phyloP scores from a whole-genome alignment of 2,797 vertebrate species.

The Benthosema pterotum region DNA sequence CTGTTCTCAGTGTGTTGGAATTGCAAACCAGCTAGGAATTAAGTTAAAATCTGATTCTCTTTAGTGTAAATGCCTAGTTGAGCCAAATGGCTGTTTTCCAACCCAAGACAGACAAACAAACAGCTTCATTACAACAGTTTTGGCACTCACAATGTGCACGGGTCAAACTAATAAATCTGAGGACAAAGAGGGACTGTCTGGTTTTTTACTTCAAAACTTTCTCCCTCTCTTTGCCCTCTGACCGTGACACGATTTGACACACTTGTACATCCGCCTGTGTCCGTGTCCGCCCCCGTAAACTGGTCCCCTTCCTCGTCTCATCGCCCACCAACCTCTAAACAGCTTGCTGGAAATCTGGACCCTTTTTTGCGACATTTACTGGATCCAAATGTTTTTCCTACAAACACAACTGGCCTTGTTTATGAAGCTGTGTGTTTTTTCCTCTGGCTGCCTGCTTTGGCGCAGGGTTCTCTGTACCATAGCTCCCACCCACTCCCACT shows the following conservation, averaged over 20 bases:
- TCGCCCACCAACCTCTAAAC: slow-evolving; percentile 37
- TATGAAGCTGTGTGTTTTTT: slow-evolving; percentile 54
- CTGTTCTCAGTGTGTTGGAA: too few relatives aligned
- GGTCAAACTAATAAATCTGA: too few relatives aligned
- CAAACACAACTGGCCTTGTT: slow-evolving; percentile 71
- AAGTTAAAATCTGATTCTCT: too few relatives aligned
- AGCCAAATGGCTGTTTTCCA: too few relatives aligned
- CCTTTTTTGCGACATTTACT: slow-evolving; percentile 64
- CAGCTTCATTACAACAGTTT: neutral
- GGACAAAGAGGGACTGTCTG: neutral
- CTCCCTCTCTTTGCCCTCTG: slow-evolving; percentile 28
- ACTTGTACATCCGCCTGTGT: slow-evolving; percentile 31
- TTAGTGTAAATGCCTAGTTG: too few relatives aligned
- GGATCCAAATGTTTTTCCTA: slow-evolving; percentile 66
- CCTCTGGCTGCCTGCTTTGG: slow-evolving; percentile 54
- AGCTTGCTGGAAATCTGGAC: slow-evolving; percentile 44
- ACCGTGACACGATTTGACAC: slow-evolving; percentile 46
- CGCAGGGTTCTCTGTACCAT: slow-evolving; percentile 52
- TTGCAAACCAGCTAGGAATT: too few relatives aligned
- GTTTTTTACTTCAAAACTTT: slow-evolving; percentile 3
- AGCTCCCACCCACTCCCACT: slow-evolving; percentile 43
- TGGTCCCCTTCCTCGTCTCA: slow-evolving; percentile 18
- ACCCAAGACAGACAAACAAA: neutral
- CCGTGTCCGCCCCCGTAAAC: slow-evolving; percentile 31
- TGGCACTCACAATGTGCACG: too few relatives aligned